Base-by-base conservation (phyloP, 1,140 invertebrate species). In the Drosophila elegans region DNA sequence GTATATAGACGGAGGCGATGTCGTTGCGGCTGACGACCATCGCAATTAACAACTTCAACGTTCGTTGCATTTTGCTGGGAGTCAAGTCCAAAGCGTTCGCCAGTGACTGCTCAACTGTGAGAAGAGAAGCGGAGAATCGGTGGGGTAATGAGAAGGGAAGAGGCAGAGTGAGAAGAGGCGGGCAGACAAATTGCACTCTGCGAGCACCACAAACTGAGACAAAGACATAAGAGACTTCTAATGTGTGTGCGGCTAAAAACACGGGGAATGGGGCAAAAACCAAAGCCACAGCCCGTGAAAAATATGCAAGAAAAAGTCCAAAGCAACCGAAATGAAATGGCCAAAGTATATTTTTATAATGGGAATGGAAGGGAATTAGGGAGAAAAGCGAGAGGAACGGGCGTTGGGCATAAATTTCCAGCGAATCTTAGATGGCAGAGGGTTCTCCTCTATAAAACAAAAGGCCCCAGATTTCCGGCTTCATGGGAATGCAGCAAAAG, bases 31-130 rank as follows among this genome's bases (percentile, higher is more conserved):
- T 86, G 81, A 86, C 74, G 66, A 77, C 56, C 57, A 71, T 45
- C 73, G 78, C 83, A 88, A 88, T 88, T 88, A 88, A 88, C 83
- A 88, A 88, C 83, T 88, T 88, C 83, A 88, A 88, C 83, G 83
- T 88, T 88, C 75, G 83, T 73, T 88, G 83, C 83, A 88, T 86
- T 67, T 67, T 48, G 69, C 59, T 38, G 56, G 54, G 67, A 64
- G 61, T 64, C 61, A 64, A 66, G 66, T 27, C 16, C 38, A 42
- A 48, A 16, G 34, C 29, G 48, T 32, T 36, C 55, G 13, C 39
- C 56, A 59, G 32, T 48, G 56, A 48, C 56, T 59, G 56, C 56
- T 48, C 44, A 59, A 59, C 56, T 59, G 56, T 67, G 64, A 61
- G 41, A 42, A 32, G 59, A 27, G 53, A 29, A 36, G 54, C 21